A percentile compares a stretch with the other conserved stretches of the same genome.
Evolutionary conservation across 2,888 invertebrate species (phyloP).

Genomic region (Bembecia ichneumoniformis): DNA sequence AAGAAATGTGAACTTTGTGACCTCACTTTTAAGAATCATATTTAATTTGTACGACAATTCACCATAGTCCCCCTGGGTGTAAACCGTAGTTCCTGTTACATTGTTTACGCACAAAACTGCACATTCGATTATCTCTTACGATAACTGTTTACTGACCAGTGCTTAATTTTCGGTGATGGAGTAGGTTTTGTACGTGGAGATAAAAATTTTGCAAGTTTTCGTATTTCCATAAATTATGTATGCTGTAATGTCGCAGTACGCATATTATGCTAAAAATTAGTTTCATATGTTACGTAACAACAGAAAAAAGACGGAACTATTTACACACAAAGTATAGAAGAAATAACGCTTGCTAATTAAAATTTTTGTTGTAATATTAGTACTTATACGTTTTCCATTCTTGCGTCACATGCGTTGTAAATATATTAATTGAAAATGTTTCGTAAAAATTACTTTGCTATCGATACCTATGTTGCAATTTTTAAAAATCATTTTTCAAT

Average conservation of each 20-base stretch:
- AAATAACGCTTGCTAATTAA: too few species aligned
- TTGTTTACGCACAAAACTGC: slow-evolving; percentile 52
- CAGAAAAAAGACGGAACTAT: too few species aligned
- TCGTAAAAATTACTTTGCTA: too few species aligned
- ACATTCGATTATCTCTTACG: slow-evolving; percentile 33
- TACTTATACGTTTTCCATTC: too few species aligned
- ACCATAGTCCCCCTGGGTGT: slow-evolving; percentile 18
- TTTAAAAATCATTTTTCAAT: too few species aligned
- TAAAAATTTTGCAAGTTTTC: slow-evolving; percentile 8
- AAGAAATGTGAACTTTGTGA: background rate
- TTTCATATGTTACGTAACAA: background rate
- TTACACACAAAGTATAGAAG: too few species aligned
- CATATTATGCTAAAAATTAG: background rate
- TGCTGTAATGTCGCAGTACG: too few species aligned
- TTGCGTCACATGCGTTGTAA: too few species aligned
- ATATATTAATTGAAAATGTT: too few species aligned
- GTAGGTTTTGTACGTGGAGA: slow-evolving; percentile 9
- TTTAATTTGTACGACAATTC: slow-evolving; percentile 3
- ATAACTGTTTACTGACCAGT: slow-evolving; percentile 31
- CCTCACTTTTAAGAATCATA: background rate
- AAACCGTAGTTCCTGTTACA: slow-evolving; percentile 55
- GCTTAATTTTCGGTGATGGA: slow-evolving; percentile 12
- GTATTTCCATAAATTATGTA: background rate
- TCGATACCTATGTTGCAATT: too few species aligned
- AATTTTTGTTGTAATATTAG: too few species aligned